Evolutionary conservation across 1,140 invertebrate species (phyloP).

Genomic region (Lordiphosa stackelbergi): DNA sequence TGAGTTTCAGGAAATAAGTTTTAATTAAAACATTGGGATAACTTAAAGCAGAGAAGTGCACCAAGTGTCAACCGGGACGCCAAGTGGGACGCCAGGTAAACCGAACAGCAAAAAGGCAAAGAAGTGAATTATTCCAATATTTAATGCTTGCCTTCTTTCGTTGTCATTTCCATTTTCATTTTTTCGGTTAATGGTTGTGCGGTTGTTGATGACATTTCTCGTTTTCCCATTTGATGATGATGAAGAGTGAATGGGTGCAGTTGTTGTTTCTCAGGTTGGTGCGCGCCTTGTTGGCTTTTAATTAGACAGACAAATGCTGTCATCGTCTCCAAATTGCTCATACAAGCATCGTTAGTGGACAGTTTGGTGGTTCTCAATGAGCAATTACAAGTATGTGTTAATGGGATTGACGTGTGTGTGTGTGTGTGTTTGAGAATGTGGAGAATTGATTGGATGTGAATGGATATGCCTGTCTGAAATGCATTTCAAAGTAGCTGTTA

Average conservation of each 20-base stretch:
- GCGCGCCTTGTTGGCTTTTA: constrained; percentile 53
- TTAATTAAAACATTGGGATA: constrained; percentile 46
- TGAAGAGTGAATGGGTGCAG: constrained; percentile 1
- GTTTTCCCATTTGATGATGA: constrained; percentile 21
- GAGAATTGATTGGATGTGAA: constrained; percentile 3
- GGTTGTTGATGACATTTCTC: constrained; percentile 12
- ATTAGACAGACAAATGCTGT: constrained; percentile 43
- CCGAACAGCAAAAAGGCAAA: neutral
- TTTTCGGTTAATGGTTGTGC: neutral
- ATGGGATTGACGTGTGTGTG: neutral
- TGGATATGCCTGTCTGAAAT: constrained; percentile 1
- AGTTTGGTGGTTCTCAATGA: constrained; percentile 20
- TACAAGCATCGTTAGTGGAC: constrained; percentile 45
- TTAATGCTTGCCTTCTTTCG: constrained; percentile 17
- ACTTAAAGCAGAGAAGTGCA: constrained; percentile 4
- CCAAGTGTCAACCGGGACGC: constrained; percentile 13
- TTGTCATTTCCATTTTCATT: constrained; percentile 16
- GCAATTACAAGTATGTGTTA: constrained; percentile 19
- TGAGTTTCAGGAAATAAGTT: constrained; percentile 36
- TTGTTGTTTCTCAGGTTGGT: constrained; percentile 8
- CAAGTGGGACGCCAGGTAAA: neutral
- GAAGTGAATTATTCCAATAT: constrained; percentile 40
- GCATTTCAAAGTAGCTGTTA: neutral
- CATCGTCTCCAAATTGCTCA: constrained; percentile 11
- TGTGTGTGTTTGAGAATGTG: constrained; percentile 1